Evolutionary conservation across 2,113 vertebrate species (phyloP).

Genomic region (Tonatia bakeri): DNA sequence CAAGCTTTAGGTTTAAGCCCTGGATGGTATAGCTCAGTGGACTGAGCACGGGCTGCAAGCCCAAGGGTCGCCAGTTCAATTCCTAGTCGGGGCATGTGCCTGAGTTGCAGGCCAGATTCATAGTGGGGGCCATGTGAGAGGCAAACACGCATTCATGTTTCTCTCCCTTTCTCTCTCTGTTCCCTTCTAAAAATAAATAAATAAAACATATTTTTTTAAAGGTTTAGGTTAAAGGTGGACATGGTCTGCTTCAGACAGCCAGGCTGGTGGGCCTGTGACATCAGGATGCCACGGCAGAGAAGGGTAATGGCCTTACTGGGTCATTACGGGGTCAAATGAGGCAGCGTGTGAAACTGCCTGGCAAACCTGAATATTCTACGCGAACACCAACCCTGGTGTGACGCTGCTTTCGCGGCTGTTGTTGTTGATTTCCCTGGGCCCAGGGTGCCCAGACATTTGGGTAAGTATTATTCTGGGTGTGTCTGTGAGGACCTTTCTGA

Average conservation of each 20-base stretch:
- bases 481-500: not conserved
- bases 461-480: not conserved
- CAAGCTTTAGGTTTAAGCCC: not conserved
- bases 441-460: too few relatives aligned
- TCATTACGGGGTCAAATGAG: not conserved
- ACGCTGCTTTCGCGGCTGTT: not conserved
- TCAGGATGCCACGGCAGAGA: not conserved
- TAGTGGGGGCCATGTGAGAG: too few relatives aligned
- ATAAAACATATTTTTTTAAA: too few relatives aligned
- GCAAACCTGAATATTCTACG: fast-evolving
- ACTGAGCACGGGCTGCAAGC: too few relatives aligned
- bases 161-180: too few relatives aligned
- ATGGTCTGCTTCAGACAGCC: not conserved
- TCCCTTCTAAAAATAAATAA: too few relatives aligned
- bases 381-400: not conserved
- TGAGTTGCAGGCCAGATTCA: too few relatives aligned
- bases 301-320: not conserved
- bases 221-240: not conserved
- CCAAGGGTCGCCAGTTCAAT: too few relatives aligned
- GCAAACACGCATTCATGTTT: too few relatives aligned
- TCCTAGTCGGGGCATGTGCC: too few relatives aligned
- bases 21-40: too few relatives aligned
- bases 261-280: not conserved
- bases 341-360: fast-evolving
- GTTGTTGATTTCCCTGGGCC: not conserved